These are phyloP conservation scores for Passer domesticus DNA, from an alignment of 2,113 vertebrate genomes.

Conservation along the genomic window DNA sequence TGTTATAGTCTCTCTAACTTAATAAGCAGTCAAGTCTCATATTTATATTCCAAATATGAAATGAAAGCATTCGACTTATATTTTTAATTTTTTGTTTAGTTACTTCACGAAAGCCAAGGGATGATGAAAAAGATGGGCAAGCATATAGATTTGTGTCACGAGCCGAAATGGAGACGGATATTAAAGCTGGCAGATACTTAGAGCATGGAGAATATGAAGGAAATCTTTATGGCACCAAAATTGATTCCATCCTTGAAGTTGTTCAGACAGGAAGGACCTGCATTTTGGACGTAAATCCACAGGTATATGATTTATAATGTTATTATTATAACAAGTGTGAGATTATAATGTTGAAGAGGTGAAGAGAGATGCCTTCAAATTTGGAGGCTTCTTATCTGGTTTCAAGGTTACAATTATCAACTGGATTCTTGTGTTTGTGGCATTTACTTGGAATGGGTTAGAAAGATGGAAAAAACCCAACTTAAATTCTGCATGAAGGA, in stretches of 20 bases:
- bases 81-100: constrained; percentile 71
- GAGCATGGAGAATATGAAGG: constrained; percentile 97
- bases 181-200: constrained; percentile 91
- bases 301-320: constrained; percentile 73
- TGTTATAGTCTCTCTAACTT: not conserved
- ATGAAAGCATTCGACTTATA: not conserved
- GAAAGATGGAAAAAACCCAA: not conserved
- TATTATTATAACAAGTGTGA: not conserved
- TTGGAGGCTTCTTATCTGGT: not conserved
- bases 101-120: constrained; percentile 90
- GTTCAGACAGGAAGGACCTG: constrained; percentile 89
- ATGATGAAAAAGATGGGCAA: constrained; percentile 93
- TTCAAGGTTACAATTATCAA: not conserved
- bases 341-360: not conserved
- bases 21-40: not conserved
- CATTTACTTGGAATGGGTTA: not conserved
- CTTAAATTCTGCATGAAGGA: not conserved
- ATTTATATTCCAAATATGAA: not conserved
- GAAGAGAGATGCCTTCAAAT: not conserved
- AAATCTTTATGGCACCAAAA: constrained; percentile 98
- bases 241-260: constrained; percentile 95
- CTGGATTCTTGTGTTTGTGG: not conserved
- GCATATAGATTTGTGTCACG: constrained; percentile 92
- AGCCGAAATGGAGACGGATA: constrained; percentile 90
- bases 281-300: constrained; percentile 97